A percentile compares a stretch with the other conserved stretches of the same genome.
Evolutionary conservation across 2,797 vertebrate species (phyloP).

Genomic region (Arnoldichthys spilopterus): DNA sequence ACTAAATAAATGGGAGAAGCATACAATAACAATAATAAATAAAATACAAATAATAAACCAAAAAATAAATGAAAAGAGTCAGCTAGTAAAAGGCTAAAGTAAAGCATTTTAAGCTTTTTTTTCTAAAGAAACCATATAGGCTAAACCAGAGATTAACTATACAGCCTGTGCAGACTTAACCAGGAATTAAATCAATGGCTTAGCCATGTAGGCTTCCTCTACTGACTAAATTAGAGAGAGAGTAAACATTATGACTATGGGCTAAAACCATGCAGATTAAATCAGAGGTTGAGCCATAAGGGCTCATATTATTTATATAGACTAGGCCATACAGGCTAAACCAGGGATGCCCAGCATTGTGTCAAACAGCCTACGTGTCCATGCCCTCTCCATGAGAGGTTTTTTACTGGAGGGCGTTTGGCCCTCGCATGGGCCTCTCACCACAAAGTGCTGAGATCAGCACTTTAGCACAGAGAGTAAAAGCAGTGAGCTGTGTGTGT

Average conservation of each 20-base stretch:
- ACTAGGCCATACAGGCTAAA: background rate
- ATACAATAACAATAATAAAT: no score
- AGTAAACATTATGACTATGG: no score
- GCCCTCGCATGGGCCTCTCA: constrained; percentile 66
- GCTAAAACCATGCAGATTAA: background rate
- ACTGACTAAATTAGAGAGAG: background rate
- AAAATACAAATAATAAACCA: no score
- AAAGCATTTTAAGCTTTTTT: no score
- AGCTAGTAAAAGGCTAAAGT: no score
- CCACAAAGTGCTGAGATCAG: constrained; percentile 77
- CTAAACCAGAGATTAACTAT: background rate
- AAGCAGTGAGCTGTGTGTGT: constrained; percentile 63
- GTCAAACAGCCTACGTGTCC: constrained; percentile 68
- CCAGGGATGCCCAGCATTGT: background rate
- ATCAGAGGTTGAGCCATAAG: background rate
- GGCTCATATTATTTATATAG: no score
- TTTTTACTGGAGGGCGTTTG: constrained; percentile 78
- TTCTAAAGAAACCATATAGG: background rate
- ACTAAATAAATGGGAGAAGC: no score
- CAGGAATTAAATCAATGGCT: background rate
- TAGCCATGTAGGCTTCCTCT: background rate
- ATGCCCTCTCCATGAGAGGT: constrained; percentile 74
- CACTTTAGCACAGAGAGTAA: constrained; percentile 53
- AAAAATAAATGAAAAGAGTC: no score
- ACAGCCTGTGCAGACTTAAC: background rate